Conservation (phyloP, 2,797 vertebrate species). For the Xiphorhynchus erythropygius region DNA sequence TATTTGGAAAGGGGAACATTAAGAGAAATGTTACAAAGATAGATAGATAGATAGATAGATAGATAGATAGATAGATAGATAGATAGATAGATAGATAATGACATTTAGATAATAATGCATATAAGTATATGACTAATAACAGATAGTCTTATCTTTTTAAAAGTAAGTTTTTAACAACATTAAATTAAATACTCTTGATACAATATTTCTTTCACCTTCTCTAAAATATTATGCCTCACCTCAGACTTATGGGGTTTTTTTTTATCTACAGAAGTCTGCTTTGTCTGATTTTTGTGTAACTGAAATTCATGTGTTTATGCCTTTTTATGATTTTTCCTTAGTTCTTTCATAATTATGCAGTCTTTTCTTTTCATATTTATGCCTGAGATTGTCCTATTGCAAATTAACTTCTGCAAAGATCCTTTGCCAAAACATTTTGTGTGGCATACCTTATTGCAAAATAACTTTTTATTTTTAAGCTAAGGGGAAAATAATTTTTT, state of each 20-base stretch:
- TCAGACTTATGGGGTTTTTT: background rate
- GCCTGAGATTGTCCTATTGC: background rate
- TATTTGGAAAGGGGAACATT: background rate
- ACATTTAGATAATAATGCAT: background rate
- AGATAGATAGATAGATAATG: background rate
- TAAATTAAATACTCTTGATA: background rate
- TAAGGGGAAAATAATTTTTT: background rate
- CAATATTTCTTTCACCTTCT: background rate
- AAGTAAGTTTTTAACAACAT: background rate
- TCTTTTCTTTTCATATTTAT: background rate
- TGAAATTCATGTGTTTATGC: background rate
- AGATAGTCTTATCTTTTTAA: background rate
- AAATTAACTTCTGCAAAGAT: background rate
- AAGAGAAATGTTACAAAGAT: background rate
- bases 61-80: too few species aligned
- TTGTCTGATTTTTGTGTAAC: background rate
- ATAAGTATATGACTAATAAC: background rate
- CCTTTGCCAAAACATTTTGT: background rate
- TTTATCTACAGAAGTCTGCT: background rate
- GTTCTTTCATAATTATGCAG: background rate
- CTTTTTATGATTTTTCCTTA: background rate
- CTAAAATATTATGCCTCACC: background rate
- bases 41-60: too few species aligned
- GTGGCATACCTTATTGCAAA: background rate
- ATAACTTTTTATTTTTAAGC: background rate